Percentiles rank a stretch among this genome's conserved stretches.
Conservation (phyloP, 2,113 vertebrate species). For the Brachirus orientalis region DNA sequence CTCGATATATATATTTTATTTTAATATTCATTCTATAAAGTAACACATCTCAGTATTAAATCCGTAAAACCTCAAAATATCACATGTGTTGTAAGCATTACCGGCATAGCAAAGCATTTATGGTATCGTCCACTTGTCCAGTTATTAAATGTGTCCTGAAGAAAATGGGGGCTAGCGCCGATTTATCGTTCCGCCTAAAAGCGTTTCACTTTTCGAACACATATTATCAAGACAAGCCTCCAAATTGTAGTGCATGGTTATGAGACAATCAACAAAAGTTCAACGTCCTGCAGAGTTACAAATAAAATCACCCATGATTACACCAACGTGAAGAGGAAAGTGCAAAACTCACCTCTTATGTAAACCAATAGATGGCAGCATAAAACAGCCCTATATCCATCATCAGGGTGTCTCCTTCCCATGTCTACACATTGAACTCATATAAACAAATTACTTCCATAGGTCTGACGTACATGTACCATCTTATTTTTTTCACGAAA, state of each 20-base stretch:
- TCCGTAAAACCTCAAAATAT: rapidly evolving
- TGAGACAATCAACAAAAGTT: neutral
- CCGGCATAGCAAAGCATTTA: neutral
- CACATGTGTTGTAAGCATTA: neutral
- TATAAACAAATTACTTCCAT: too few relatives aligned
- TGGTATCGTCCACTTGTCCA: slow-evolving; percentile 61
- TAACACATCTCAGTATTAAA: rapidly evolving
- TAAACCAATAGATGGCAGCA: slow-evolving; percentile 63
- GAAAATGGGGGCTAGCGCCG: slow-evolving; percentile 1
- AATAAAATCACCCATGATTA: neutral
- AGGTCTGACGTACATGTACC: too few relatives aligned
- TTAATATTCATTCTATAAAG: rapidly evolving
- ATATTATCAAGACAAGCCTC: rapidly evolving
- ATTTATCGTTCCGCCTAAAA: slow-evolving; percentile 29
- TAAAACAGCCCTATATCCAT: neutral
- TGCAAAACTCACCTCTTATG: neutral
- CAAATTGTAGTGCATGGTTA: neutral
- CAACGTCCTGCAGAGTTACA: neutral
- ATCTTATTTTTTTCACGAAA: too few relatives aligned
- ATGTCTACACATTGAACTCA: too few relatives aligned
- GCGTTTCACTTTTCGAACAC: neutral
- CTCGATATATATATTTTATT: neutral
- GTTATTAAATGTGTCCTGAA: slow-evolving; percentile 36
- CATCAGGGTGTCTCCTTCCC: neutral
- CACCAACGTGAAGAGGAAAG: neutral